A percentile compares a stretch with the other conserved stretches of the same genome.
Evolutionary conservation across 2,797 vertebrate species (phyloP).

Genomic region (Cirrhinus mrigala): DNA sequence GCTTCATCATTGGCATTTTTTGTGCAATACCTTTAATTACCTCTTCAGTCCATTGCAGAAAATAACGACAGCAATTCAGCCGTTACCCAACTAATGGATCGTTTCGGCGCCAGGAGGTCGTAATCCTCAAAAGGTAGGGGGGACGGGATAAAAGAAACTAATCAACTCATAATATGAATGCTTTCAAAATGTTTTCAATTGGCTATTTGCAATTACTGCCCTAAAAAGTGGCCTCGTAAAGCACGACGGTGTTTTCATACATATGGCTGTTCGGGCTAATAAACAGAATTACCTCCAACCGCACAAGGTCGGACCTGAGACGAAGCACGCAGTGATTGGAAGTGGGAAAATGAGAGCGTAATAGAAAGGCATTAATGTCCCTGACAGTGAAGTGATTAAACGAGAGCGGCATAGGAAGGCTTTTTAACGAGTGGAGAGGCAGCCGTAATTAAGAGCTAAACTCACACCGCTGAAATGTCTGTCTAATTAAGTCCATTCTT

Average conservation of each 20-base stretch:
- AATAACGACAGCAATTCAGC: slow-evolving; percentile 41
- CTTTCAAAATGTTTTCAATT: slow-evolving; percentile 43
- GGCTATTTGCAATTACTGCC: slow-evolving; percentile 46
- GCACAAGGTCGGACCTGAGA: slow-evolving; percentile 53
- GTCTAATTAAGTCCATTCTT: slow-evolving; percentile 65
- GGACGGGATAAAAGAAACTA: slow-evolving; percentile 9
- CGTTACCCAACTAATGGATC: slow-evolving; percentile 43
- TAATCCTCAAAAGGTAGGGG: slow-evolving; percentile 25
- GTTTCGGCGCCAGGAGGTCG: slow-evolving; percentile 42
- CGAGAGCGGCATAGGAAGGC: slow-evolving; percentile 55
- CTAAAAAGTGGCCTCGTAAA: slow-evolving; percentile 48
- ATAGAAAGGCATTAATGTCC: slow-evolving; percentile 55
- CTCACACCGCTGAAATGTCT: slow-evolving; percentile 60
- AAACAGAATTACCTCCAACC: slow-evolving; percentile 48
- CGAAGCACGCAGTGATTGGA: slow-evolving; percentile 44
- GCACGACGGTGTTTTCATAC: slow-evolving; percentile 39
- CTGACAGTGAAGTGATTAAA: slow-evolving; percentile 65
- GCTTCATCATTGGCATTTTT: slow-evolving; percentile 37
- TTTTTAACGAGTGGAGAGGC: slow-evolving; percentile 63
- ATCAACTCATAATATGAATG: slow-evolving; percentile 39
- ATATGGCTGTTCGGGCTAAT: slow-evolving; percentile 53
- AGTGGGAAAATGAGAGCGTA: slow-evolving; percentile 42
- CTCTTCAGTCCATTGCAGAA: slow-evolving; percentile 38
- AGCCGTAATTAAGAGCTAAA: slow-evolving; percentile 64
- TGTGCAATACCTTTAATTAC: slow-evolving; percentile 47